These are phyloP conservation scores for Thymallus thymallus DNA, from an alignment of 2,113 vertebrate species.

Conservation along the genomic window DNA sequence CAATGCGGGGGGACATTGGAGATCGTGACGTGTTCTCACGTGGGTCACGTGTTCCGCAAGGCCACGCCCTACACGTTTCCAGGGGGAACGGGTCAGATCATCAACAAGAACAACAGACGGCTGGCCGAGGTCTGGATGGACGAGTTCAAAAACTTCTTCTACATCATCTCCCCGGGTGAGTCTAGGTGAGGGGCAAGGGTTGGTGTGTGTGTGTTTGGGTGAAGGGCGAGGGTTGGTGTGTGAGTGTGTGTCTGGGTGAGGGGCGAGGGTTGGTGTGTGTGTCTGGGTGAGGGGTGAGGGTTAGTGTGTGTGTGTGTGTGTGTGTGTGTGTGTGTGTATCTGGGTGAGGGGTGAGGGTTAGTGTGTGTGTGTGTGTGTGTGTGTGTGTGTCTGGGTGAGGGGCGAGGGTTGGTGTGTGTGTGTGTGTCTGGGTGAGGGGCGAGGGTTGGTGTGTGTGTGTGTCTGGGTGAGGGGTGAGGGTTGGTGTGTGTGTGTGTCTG, in stretches of 20 bases:
- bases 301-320: no score
- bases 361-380: no score
- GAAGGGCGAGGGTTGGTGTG: no score
- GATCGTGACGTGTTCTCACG: slow-evolving; percentile 98
- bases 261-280: no score
- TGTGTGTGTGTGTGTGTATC: not conserved
- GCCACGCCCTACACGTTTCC: slow-evolving; percentile 98
- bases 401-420: no score
- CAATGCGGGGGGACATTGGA: slow-evolving; percentile 96
- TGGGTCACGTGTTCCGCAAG: slow-evolving; percentile 98
- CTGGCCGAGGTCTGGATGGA: slow-evolving; percentile 99
- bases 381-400: not conserved
- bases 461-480: no score
- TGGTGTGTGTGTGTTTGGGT: no score
- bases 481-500: no score
- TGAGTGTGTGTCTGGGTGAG: no score
- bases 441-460: no score
- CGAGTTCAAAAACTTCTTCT: slow-evolving; percentile 99
- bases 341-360: no score
- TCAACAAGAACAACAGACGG: slow-evolving; percentile 98
- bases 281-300: not conserved
- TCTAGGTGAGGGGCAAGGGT: not conserved
- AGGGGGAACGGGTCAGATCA: slow-evolving; percentile 97
- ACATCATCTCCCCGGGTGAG: slow-evolving; percentile 98
- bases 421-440: no score